Evolutionary conservation across 1,140 invertebrate genomes (phyloP), one percentile per base, ranked within the genome.

Genomic region (Cyclargus thomasi): DNA sequence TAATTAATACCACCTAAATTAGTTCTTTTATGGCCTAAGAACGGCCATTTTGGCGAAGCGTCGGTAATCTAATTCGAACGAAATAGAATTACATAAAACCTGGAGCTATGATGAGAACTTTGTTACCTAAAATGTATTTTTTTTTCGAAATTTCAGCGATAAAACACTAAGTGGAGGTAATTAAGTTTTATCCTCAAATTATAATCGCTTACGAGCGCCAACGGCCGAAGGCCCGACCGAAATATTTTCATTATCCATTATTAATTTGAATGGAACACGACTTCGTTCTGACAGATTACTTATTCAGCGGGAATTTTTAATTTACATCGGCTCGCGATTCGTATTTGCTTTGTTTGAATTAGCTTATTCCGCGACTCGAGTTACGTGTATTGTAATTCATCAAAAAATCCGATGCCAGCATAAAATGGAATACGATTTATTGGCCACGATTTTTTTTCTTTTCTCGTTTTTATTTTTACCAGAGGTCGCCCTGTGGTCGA

Each of bases 171-270:
- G 39, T 47, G 39, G 0, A 14, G 2, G 39, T 47, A 47, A 47
- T 47, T 8, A 47, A 47, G 11, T 47, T 47, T 47, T 47, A 47
- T 11, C 36, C 36, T 47, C 36, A 3, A 47, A 47, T 47, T 47
- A 47, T 47, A 47, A 47, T 47, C 36, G 36, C 14, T 47, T 16
- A 14, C 36, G 36, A 47, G 36, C 36, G 0, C 36, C 39, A 3
- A 47, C 11, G 14, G 39, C 10, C 39, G 14, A 47, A 47, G 14
- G 5, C 11, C 3, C 10, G 39, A 47, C 39, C 39, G 39, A 47
- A 47, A 47, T 47, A 47, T 47, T 47, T 47, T 47, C 39, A 47
- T 47, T 47, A 47, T 47, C 39, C 39, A 47, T 16, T 47, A 47
- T 47, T 29, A 29, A 29, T 47, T 47, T 47, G 39, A 47, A 47